These are phyloP conservation scores for Sesamia nonagrioides DNA, from an alignment of 1,140 invertebrate genomes.

Conservation along the genomic window DNA sequence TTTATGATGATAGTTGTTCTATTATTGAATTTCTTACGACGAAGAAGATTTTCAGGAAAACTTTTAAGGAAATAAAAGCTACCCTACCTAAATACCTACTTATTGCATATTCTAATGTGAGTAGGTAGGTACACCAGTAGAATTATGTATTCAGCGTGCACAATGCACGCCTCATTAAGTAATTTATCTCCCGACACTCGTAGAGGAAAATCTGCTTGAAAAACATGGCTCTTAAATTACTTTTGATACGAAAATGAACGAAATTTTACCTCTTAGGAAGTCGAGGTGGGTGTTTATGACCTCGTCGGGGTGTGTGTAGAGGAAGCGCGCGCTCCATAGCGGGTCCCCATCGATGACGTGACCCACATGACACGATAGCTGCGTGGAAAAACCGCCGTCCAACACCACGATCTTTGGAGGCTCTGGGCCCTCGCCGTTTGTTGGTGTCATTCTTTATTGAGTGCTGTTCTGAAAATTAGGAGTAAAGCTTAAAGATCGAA, in stretches of 20 bases:
- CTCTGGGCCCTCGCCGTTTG: slow-evolving; percentile 66
- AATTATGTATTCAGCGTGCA: not conserved
- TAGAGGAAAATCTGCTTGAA: slow-evolving; percentile 14
- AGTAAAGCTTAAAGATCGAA: no score
- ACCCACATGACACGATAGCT: slow-evolving; percentile 91
- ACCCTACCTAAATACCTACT: not conserved
- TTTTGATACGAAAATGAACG: not conserved
- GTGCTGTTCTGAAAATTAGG: slow-evolving; percentile 6
- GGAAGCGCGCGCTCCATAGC: slow-evolving; percentile 93
- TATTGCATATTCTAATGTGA: not conserved
- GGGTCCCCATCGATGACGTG: slow-evolving; percentile 92
- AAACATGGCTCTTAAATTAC: not conserved
- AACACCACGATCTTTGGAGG: slow-evolving; percentile 88
- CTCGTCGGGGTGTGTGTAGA: slow-evolving; percentile 91
- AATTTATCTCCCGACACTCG: not conserved
- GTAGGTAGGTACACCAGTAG: not conserved
- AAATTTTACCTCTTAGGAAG: slow-evolving; percentile 89
- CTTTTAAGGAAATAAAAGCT: not conserved
- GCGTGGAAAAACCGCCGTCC: slow-evolving; percentile 94
- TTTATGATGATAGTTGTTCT: not conserved
- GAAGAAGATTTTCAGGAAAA: not conserved
- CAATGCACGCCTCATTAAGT: not conserved
- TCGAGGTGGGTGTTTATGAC: slow-evolving; percentile 93
- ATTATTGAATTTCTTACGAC: not conserved
- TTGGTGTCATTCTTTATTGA: slow-evolving; percentile 72